A percentile compares a stretch with the other conserved stretches of the same genome.
phyloP scores from a whole-genome alignment of 2,888 invertebrate genomes.

The Melieria omissa region DNA sequence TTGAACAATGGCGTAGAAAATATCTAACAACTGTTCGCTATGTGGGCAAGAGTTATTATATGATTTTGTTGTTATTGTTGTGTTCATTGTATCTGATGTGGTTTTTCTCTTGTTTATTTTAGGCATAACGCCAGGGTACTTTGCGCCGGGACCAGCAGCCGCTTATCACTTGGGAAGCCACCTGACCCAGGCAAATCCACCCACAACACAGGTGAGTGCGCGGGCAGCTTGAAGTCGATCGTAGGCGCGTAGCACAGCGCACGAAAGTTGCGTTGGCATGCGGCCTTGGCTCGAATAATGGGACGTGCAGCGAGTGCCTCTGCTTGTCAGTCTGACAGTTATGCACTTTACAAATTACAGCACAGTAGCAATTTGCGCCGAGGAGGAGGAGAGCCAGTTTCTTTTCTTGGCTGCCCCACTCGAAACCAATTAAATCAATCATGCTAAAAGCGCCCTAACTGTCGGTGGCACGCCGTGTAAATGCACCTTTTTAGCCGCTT shows the following conservation, averaged over 20 bases:
- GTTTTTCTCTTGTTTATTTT: constrained; percentile 43
- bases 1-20: constrained; percentile 9
- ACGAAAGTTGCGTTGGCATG: too few species aligned
- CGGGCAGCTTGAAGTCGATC: too few species aligned
- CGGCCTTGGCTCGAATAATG: too few species aligned
- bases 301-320: background rate
- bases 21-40: too few species aligned
- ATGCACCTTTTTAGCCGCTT: background rate
- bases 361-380: constrained; percentile 22
- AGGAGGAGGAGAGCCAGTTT: constrained; percentile 30
- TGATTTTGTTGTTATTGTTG: background rate
- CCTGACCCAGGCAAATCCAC: constrained; percentile 65
- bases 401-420: too few species aligned
- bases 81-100: too few species aligned
- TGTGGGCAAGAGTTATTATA: too few species aligned
- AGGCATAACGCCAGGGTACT: constrained; percentile 68
- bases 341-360: constrained; percentile 2
- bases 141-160: constrained; percentile 67
- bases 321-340: constrained; percentile 18
- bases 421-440: constrained; percentile 51
- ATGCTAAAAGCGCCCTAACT: constrained; percentile 14
- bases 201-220: constrained; percentile 66
- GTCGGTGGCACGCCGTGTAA: background rate
- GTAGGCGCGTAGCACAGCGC: constrained; percentile 29
- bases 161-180: constrained; percentile 68